These are phyloP conservation scores for Lordiphosa collinella DNA, from an alignment of 1,140 invertebrate species.

Conservation along the genomic window DNA sequence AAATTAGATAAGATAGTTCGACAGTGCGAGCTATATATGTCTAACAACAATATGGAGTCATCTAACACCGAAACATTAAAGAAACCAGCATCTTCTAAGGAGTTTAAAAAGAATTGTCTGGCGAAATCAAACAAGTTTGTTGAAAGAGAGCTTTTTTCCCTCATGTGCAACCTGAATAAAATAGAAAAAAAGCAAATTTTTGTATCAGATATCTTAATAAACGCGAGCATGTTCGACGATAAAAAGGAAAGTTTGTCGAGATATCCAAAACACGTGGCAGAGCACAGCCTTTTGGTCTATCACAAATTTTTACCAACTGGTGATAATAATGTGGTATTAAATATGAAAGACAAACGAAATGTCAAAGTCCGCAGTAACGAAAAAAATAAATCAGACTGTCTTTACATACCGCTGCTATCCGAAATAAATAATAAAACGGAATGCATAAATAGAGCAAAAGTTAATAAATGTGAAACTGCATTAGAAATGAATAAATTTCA, in stretches of 20 bases:
- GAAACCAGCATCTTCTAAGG: constrained; percentile 26
- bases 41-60: constrained; percentile 32
- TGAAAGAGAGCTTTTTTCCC: constrained; percentile 56
- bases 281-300: constrained; percentile 32
- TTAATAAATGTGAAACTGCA: constrained; percentile 10
- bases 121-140: constrained; percentile 52
- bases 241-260: constrained; percentile 31
- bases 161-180: constrained; percentile 62
- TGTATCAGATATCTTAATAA: constrained; percentile 59
- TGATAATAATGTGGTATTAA: constrained; percentile 2
- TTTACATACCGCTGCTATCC: constrained; percentile 23
- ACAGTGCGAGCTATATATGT: constrained; percentile 67
- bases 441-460: constrained; percentile 14
- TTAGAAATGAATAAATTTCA: constrained; percentile 4
- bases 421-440: constrained; percentile 28
- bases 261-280: constrained; percentile 29
- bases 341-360: constrained; percentile 13
- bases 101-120: constrained; percentile 41
- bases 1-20: constrained; percentile 66
- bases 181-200: constrained; percentile 56
- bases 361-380: neutral
- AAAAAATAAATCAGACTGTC: constrained; percentile 11
- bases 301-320: constrained; percentile 27
- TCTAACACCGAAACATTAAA: constrained; percentile 20
- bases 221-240: constrained; percentile 52